Evolutionary conservation across 2,888 invertebrate genomes (phyloP), one percentile per base, ranked within the genome.

Genomic region (Drosophila nr. perissopoda): DNA sequence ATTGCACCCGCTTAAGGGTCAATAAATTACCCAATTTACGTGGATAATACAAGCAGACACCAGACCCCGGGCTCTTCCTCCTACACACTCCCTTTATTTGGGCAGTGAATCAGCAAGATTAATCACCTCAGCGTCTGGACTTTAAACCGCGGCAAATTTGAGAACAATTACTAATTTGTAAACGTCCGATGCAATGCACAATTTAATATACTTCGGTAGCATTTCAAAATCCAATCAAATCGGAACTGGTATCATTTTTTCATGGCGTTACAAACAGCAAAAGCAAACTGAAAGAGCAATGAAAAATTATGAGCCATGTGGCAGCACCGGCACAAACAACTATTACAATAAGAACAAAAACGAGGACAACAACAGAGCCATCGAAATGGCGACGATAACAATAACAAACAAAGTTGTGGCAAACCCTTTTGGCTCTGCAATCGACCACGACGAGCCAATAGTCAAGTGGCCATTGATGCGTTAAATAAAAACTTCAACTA

Each of bases 301-400:
- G 88, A 83, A 83, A 83, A 87, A 88, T 87, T 80, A 83, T 83
- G 88, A 88, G 78, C 75, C 86, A 87, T 87, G 80, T 72, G 88
- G 87, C 70, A 69, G 61, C 54, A 61, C n/a, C 73, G 57, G n/a
- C 61, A 60, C 29, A 31, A 56, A 36, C 52, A 54, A 38, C 52
- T 7, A n/a, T 57, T 40, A 48, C 59, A 59, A 45, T 48, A 48
- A 70, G n/a, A 64, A 34, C 33, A 40, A 11, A 42, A 75, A 59
- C 60, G 58, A 49, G 16, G 48, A 31, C 45, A 53, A 10, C 38
- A 59, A 36, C 49, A 25, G 8, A 31, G 27, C 16, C n/a, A 70
- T 56, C 51, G 42, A 54, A 51, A 40, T 67, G 36, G 38, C 42
- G 75, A 38, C 66, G 60, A 64, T 36, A 68, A 66, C 48, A 60